Evolutionary conservation across 1,140 invertebrate genomes (phyloP).

Genomic region (Pinna nobilis): DNA sequence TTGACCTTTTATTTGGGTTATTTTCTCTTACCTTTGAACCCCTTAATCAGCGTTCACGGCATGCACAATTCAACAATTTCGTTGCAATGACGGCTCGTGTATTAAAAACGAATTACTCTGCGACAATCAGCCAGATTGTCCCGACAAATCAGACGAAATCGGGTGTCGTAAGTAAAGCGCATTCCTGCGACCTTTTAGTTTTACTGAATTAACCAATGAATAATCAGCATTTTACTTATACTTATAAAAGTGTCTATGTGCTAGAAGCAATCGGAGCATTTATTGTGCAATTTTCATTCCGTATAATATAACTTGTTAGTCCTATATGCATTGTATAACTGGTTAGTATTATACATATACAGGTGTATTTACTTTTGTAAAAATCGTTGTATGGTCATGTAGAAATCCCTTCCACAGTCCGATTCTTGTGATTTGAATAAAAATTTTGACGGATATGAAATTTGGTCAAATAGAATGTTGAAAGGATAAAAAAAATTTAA

Average conservation of each 20-base stretch:
- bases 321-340: background rate
- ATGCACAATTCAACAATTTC: conserved; percentile 74
- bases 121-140: conserved; percentile 67
- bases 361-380: no score
- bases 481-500: no score
- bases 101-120: conserved; percentile 77
- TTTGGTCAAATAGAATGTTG: no score
- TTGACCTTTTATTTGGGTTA: background rate
- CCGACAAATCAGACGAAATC: conserved; percentile 74
- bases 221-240: background rate
- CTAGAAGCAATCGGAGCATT: background rate
- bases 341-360: background rate
- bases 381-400: no score
- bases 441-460: no score
- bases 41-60: conserved; percentile 39
- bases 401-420: no score
- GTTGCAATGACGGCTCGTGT: conserved; percentile 73
- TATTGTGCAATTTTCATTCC: background rate
- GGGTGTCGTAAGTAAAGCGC: conserved; percentile 79
- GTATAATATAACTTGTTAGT: background rate
- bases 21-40: background rate
- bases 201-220: background rate
- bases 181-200: background rate
- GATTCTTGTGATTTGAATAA: no score
- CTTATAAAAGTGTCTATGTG: background rate